These are phyloP conservation scores for Holothuria leucospilota DNA, from an alignment of 53 echinoderm and acorn worm species.

Conservation along the genomic window DNA sequence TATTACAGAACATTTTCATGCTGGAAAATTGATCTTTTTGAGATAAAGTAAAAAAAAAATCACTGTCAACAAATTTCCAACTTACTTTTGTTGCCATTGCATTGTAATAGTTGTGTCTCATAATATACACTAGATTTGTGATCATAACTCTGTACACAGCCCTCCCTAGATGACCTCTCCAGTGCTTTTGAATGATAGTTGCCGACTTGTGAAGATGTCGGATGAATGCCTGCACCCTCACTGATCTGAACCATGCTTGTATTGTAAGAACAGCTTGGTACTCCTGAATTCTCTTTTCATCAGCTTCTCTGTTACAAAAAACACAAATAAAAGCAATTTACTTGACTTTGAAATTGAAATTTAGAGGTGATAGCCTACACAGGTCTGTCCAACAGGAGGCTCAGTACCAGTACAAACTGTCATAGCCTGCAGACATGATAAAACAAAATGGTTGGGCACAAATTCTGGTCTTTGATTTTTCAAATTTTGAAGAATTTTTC, in stretches of 20 bases:
- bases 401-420: too few relatives aligned
- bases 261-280: conserved; percentile 77
- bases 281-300: conserved; percentile 78
- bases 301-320: conserved; percentile 65
- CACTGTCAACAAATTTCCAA: too few relatives aligned
- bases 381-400: too few relatives aligned
- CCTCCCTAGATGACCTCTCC: conserved; percentile 89
- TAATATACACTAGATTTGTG: conserved; percentile 80
- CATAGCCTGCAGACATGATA: too few relatives aligned
- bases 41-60: too few relatives aligned
- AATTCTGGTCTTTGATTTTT: too few relatives aligned
- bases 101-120: conserved; percentile 91
- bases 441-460: too few relatives aligned
- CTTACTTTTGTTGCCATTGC: conserved; percentile 92
- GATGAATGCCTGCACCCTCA: conserved; percentile 84
- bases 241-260: conserved; percentile 94
- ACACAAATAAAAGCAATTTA: not conserved
- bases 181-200: conserved; percentile 86
- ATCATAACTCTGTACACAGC: conserved; percentile 74
- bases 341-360: too few relatives aligned
- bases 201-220: conserved; percentile 85
- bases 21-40: too few relatives aligned
- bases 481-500: too few relatives aligned
- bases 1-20: too few relatives aligned
- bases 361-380: too few relatives aligned